Evolutionary conservation across 1,140 invertebrate genomes (phyloP).

Genomic region (Frieseomelitta varia): DNA sequence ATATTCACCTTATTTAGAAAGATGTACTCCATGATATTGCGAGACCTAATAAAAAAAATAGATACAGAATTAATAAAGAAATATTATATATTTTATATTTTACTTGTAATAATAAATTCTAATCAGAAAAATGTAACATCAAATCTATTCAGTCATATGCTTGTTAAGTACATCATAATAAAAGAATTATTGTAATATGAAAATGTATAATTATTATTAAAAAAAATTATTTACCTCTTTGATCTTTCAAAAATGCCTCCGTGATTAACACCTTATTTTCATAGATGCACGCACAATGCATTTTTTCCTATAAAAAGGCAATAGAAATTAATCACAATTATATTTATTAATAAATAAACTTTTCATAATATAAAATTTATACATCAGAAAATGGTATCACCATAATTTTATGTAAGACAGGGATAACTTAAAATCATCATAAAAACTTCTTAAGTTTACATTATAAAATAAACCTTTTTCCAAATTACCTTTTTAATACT

Average conservation of each 20-base stretch:
- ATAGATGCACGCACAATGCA: not conserved
- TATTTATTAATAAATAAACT: not conserved
- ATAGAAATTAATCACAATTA: not conserved
- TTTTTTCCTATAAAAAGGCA: constrained; percentile 5
- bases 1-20: not conserved
- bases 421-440: constrained; percentile 76
- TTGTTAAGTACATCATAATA: constrained; percentile 68
- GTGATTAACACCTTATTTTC: not conserved
- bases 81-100: not conserved
- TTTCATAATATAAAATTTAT: not conserved
- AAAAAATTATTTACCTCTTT: constrained; percentile 6
- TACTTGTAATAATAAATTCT: not conserved
- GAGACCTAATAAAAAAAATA: no score
- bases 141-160: constrained; percentile 74
- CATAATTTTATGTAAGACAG: constrained; percentile 72
- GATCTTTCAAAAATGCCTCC: not conserved
- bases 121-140: constrained; percentile 67
- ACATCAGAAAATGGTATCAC: constrained; percentile 68
- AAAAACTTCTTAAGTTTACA: not conserved
- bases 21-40: no score
- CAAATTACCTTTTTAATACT: constrained; percentile 19
- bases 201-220: not conserved
- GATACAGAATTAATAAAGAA: not conserved
- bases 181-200: constrained; percentile 13
- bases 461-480: constrained; percentile 17